These are phyloP conservation scores for Pogonognathellus flavescens DNA, from an alignment of 1,140 invertebrate genomes.

Conservation along the genomic window DNA sequence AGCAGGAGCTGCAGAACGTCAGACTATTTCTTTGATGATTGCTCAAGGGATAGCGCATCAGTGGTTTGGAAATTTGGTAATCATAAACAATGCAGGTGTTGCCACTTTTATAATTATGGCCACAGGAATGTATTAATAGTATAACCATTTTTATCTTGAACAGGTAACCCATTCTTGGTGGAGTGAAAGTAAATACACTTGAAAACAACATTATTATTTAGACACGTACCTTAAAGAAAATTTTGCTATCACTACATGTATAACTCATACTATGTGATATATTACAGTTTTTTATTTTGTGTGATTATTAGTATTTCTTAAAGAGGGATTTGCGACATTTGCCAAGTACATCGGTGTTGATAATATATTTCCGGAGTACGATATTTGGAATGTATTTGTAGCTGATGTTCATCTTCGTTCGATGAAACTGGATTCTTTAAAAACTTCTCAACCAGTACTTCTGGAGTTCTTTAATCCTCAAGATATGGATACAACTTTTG, in stretches of 20 bases:
- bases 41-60: constrained; percentile 92
- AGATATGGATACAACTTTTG: constrained; percentile 75
- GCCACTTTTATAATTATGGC: too few relatives aligned
- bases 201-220: background rate
- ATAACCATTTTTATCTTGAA: background rate
- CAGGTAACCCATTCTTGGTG: background rate
- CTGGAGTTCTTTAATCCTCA: constrained; percentile 72
- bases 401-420: constrained; percentile 69
- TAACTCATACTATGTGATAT: too few relatives aligned
- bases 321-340: constrained; percentile 72
- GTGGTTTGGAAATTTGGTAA: constrained; percentile 87
- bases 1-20: background rate
- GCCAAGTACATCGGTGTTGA: constrained; percentile 69
- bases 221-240: background rate
- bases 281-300: too few relatives aligned
- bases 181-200: background rate
- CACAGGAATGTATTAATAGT: background rate
- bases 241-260: too few relatives aligned
- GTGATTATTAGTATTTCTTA: constrained; percentile 68
- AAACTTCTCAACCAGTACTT: constrained; percentile 75
- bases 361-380: constrained; percentile 70
- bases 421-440: constrained; percentile 73
- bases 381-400: constrained; percentile 72
- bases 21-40: constrained; percentile 70
- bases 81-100: too few relatives aligned